Evolutionary conservation across 2,888 invertebrate genomes (phyloP), one percentile per base, ranked within the genome.

Genomic region (Drosophila kanekoi): DNA sequence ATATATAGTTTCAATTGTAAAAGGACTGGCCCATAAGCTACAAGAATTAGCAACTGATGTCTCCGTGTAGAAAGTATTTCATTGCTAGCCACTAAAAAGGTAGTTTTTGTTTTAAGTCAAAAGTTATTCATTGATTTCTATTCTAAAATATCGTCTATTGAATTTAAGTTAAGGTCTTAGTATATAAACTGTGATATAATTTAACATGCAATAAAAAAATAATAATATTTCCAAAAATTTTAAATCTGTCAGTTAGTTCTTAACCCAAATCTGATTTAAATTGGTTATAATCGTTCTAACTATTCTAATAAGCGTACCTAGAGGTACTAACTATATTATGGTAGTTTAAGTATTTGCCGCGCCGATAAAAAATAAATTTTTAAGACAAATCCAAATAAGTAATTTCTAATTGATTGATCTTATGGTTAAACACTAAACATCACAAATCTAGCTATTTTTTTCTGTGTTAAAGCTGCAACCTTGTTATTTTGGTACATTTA

Each of bases 21-120:
- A 81, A 87, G 68, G 81, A 84, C 85, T 82, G 76, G 76, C 79
- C 71, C 73, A 81, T 72, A 76, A 81, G 59, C 65, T 62, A 71
- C 72, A 72, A 35, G 28, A 60, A 54, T 53, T 33, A 48, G 16
- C 66, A 52, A 23, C 58, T 76, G 59, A 74, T 52, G 48, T 40
- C 53, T 40, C 43, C 4, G 76, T 61, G 57, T 65, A 65, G 73
- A 74, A 76, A 48, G 37, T 57, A 59, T 57, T 65, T 60, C 53
- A 65, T 57, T 44, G 65, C 57, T 54, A 57, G 65, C 48, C 53
- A 52, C 51, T 54, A 53, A 65, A 40, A 28, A 54, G 53, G 20
- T 76, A 51, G 71, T 58, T 64, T 62, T 14, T n/a, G n/a, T n/a
- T 9, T 38, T 63, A 37, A 23, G 47, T 51, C 28, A 20, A 52